Evolutionary conservation across 1,140 invertebrate genomes (phyloP), one percentile per base, ranked within the genome.

Genomic region (Drosophila nigrodunni): DNA sequence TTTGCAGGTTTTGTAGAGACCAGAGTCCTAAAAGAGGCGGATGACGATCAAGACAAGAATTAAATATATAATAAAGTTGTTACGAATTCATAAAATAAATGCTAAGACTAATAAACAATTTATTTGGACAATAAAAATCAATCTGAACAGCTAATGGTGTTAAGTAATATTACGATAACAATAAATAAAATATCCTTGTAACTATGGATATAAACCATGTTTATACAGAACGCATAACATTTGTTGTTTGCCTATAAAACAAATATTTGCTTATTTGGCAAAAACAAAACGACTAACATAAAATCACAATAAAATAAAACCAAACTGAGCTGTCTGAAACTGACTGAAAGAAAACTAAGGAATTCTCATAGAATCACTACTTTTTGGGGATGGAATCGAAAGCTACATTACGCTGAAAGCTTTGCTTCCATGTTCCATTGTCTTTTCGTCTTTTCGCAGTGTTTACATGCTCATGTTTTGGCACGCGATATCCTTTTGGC

Each of bases 291-390:
- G 76, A 81, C 78, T 73, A 60, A 54, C 75, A 86, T 81, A 81
- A 86, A 86, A 87, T 86, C 82, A 82, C 78, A 86, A 87, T 86
- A 79, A 86, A 86, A 83, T 71, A 80, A 77, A 77, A 77, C 80
- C 82, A 78, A 47, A 57, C 59, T 47, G 21, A 25, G 4, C 25
- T 3, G 25, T 25, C 25, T 34, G 47, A 54, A 55, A 78, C 77
- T 44, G 61, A 35, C 61, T 21, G 57, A 70, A 43, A 5, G 58
- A 54, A 67, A 25, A 4, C 7, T 39, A 57, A 62, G 49, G 21
- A 47, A 64, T 70, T 47, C 30, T 8, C 50, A 61, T 52, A 69
- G 25, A 30, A 72, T 69, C 57, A 66, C 25, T 58, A 62, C 65
- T 46, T 35, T 43, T 10, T 34, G 43, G 30, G 46, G 72, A 41